Conservation (phyloP, 1,140 invertebrate genomes). For the Paralvinella palmiformis region DNA sequence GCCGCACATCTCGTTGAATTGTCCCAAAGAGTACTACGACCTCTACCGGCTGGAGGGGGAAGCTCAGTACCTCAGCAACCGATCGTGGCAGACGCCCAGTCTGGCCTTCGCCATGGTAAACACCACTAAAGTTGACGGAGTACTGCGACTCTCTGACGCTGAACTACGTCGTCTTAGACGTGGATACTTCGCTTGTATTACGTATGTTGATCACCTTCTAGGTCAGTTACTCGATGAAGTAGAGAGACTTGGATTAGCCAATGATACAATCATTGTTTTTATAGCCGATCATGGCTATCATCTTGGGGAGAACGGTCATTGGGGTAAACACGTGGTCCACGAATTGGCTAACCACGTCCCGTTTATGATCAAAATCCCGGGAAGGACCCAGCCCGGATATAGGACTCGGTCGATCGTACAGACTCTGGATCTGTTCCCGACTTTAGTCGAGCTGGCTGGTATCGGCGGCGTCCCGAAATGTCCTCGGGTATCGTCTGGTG, state of each 20-base stretch:
- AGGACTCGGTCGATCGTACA: neutral
- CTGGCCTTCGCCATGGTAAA: neutral
- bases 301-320: slow-evolving; percentile 12
- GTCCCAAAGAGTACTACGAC: slow-evolving; percentile 11
- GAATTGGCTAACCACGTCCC: slow-evolving; percentile 24
- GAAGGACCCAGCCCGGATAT: neutral
- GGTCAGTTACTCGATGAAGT: neutral
- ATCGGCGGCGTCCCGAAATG: neutral
- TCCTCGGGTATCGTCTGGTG: neutral
- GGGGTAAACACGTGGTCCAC: slow-evolving; percentile 25
- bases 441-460: neutral
- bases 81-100: neutral
- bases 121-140: too few relatives aligned
- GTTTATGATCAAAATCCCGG: slow-evolving; percentile 24
- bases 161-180: too few relatives aligned
- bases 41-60: neutral
- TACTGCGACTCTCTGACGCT: too few relatives aligned
- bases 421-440: neutral
- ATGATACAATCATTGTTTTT: neutral
- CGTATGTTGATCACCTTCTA: neutral
- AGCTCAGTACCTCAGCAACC: neutral
- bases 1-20: slow-evolving; percentile 17
- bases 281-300: slow-evolving; percentile 1
- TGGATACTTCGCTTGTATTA: slow-evolving; percentile 20
- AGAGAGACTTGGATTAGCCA: neutral